Conservation (phyloP, 2,888 invertebrate genomes). For the Aleiodes alternator region DNA sequence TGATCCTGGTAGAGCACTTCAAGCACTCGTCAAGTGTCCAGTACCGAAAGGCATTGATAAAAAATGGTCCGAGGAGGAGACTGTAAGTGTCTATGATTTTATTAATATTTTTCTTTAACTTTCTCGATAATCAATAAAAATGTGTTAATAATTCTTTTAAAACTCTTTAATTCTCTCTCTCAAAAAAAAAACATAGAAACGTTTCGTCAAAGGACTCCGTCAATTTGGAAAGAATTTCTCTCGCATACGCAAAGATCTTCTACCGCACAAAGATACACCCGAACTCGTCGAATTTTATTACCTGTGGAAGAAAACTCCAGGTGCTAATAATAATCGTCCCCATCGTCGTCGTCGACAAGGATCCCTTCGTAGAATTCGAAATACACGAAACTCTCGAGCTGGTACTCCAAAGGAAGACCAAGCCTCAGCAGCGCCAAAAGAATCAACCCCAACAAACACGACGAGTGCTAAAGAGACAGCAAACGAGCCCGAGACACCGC, state of each 20-base stretch:
- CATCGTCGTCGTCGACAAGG: constrained; percentile 92
- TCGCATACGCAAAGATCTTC: constrained; percentile 95
- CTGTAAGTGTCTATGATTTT: constrained; percentile 75
- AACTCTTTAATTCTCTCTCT: constrained; percentile 4
- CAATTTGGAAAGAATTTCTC: constrained; percentile 99
- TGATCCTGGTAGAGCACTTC: constrained; percentile 96
- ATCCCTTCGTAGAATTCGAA: constrained; percentile 90
- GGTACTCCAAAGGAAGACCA: constrained; percentile 84
- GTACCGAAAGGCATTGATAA: constrained; percentile 98
- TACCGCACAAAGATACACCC: constrained; percentile 97
- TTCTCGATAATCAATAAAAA: constrained; percentile 41
- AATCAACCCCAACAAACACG: constrained; percentile 54
- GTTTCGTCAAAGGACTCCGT: constrained; percentile 98
- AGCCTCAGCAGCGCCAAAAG: constrained; percentile 75
- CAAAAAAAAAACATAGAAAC: constrained; percentile 79
- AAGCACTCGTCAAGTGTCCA: constrained; percentile 97
- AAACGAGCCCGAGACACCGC: constrained; percentile 73
- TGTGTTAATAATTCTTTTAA: constrained; percentile 12
- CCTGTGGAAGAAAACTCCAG: constrained; percentile 99
- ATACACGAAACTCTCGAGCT: constrained; percentile 90
- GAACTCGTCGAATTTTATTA: constrained; percentile 99
- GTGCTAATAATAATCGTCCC: constrained; percentile 96
- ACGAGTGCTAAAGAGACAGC: constrained; percentile 59
- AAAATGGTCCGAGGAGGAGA: constrained; percentile 99
- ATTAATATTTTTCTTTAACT: constrained; percentile 10